Percentiles rank a stretch among this genome's conserved stretches.
Conservation (phyloP, 2,888 invertebrate species). For the Isoperla grammatica region DNA sequence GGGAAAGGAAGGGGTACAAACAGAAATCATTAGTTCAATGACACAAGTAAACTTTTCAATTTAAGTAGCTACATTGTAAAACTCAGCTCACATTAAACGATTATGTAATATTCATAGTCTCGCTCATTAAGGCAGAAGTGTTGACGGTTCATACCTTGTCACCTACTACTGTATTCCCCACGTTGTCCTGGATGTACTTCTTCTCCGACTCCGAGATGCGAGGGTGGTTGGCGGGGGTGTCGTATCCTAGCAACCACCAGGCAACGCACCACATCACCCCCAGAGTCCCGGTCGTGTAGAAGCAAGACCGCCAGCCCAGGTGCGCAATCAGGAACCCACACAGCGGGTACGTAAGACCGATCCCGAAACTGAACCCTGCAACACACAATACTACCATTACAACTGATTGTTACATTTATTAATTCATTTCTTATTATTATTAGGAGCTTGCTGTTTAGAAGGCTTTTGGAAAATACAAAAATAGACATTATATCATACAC, state of each 20-base stretch:
- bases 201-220: conserved; percentile 59
- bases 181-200: conserved; percentile 59
- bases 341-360: conserved; percentile 63
- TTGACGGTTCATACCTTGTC: conserved; percentile 42
- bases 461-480: too few species aligned
- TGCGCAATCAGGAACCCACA: conserved; percentile 64
- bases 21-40: too few species aligned
- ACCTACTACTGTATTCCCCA: conserved; percentile 50
- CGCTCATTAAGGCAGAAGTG: too few species aligned
- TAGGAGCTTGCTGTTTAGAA: too few species aligned
- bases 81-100: too few species aligned
- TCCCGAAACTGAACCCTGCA: conserved; percentile 65
- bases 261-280: conserved; percentile 59
- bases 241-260: conserved; percentile 64
- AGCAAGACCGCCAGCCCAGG: conserved; percentile 61
- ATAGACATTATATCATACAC: too few species aligned
- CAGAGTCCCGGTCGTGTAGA: conserved; percentile 63
- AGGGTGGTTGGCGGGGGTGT: conserved; percentile 62
- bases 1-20: too few species aligned
- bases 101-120: too few species aligned
- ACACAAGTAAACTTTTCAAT: too few species aligned
- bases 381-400: too few species aligned
- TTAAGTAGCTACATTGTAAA: too few species aligned
- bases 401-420: background rate
- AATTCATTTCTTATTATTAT: too few species aligned